Evolutionary conservation across 2,797 vertebrate species (phyloP), one percentile per base, ranked within the genome.

Genomic region (Rhynchonycteris naso): DNA sequence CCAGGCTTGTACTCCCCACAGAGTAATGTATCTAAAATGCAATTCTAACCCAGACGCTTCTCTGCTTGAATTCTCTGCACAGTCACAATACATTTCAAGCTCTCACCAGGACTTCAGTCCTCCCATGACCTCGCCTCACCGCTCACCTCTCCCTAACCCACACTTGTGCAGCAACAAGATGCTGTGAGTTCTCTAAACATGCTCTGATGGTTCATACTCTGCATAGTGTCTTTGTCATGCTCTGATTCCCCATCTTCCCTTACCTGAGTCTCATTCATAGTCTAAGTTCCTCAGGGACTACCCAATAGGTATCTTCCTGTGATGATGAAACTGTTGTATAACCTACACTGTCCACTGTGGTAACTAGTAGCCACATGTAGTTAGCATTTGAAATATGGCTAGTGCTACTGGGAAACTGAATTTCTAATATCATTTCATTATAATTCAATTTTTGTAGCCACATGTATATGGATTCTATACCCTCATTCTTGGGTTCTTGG

Each of bases 1-100:
- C 66, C 59, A 94, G 90, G 85, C 86, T 66, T 52, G 47, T 14
- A 22, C 95, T 96, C 79, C 97, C 96, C 95, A 92, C 96, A 71
- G 96, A 86, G 96, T 96, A 96, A 96, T 94, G 94, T 93, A 93
- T 92, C 95, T 94, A 52, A 96, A 97, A 95, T 96, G 96, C 96
- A 97, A 63, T 92, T 97, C 93, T 92, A 82, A 80, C 84, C 95
- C 94, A 97, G 95, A 95, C 96, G 80, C 90, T 93, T 97, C 97
- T 96, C 97, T 94, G 96, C 95, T 97, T 97, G 96, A 83, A 47
- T 94, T 95, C 96, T 86, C 72, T 89, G 21, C 4, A 15, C 66
- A 97, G 94, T 86, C 93, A 93, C 65, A 96, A 92, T 96, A 88
- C 82, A 92, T 76, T 47, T 69, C 65, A 66, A 24, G 90, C 82